Conservation (phyloP, 92 coral and sea anemone species). For the Palythoa grandiflora region DNA sequence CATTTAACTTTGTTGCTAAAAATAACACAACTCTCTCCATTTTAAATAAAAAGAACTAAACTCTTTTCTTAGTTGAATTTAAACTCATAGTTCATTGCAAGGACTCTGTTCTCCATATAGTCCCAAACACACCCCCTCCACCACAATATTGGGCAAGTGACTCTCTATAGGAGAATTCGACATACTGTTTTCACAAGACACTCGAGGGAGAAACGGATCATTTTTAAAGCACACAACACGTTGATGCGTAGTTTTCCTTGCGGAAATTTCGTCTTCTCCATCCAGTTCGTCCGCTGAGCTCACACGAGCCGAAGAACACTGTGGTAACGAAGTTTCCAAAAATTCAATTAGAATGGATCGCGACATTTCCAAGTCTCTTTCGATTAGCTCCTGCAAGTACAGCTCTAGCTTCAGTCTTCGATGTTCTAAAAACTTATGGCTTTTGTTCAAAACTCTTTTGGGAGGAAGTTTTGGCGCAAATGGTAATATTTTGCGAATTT, state of each 20-base stretch:
- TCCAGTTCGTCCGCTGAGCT: constrained; percentile 88
- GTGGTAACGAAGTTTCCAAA: constrained; percentile 78
- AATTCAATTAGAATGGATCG: constrained; percentile 73
- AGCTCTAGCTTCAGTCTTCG: constrained; percentile 81
- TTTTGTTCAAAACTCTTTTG: constrained; percentile 74
- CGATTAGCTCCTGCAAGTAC: constrained; percentile 75
- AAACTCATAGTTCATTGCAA: not conserved
- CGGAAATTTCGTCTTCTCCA: constrained; percentile 56
- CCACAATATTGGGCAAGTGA: constrained; percentile 74
- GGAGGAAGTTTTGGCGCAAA: constrained; percentile 80
- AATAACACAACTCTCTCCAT: not conserved
- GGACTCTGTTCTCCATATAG: constrained; percentile 63
- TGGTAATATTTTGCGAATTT: constrained; percentile 64
- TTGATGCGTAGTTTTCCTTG: constrained; percentile 82
- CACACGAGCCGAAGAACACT: constrained; percentile 56
- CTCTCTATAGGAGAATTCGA: constrained; percentile 46
- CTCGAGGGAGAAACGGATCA: constrained; percentile 70
- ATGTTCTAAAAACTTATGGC: constrained; percentile 75
- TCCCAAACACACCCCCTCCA: constrained; percentile 78
- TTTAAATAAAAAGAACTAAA: not conserved
- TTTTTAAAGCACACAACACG: constrained; percentile 75
- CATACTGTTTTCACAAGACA: not conserved
- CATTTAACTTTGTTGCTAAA: too few species aligned
- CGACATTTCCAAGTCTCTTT: constrained; percentile 43
- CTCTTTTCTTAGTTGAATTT: not conserved